Base-by-base conservation (phyloP, 2,113 vertebrate species). In the Hyla sarda region DNA sequence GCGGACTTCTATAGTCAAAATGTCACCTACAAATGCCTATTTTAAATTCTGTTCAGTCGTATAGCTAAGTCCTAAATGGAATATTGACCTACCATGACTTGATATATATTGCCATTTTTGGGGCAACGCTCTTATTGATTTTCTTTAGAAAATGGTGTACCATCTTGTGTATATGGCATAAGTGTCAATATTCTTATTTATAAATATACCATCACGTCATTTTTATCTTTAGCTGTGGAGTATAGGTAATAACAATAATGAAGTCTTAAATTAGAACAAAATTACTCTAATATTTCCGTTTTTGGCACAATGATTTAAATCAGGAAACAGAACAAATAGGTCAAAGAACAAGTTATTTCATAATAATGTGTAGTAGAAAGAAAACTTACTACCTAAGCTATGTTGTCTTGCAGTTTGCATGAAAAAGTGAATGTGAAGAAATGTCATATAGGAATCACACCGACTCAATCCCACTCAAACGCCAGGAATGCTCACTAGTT, bases 401-500 rank as follows among this genome's bases (percentile, higher is more conserved):
- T 11, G 32, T 37, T 28, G 37, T 28, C 34, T 37, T 23, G 1
- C 45, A 47, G 30, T 73, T 56, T 69, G 9, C 30, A 58, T 62
- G 67, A 19, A 47, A 86, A 23, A 47, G 5, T 72, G 30, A 79
- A 32, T 19, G 45, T 50, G 62, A 21, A 13, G 45, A 78, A n/a
- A 69, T 67, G 60, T 86, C 47, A 54, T 48, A 67, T 21, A 69
- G 23, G 34, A 85, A 37, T 50, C 74, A 79, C 25, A 80, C 62
- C 56, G 50, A 74, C 47, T 72, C 56, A 67, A 67, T 85, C 74
- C 58, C 30, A 30, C 74, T 85, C 58, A 78, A 54, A 85, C 60
- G 76, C 65, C 32, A 72, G 50, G 48, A 69, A 86, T 80, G 60
- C 30, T 80, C 84, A 58, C 60, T 72, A 72, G 48, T 86, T 72